A percentile compares a stretch with the other conserved stretches of the same genome.
phyloP scores from a whole-genome alignment of 2,113 vertebrate genomes.

The Anarrhichthys ocellatus region DNA sequence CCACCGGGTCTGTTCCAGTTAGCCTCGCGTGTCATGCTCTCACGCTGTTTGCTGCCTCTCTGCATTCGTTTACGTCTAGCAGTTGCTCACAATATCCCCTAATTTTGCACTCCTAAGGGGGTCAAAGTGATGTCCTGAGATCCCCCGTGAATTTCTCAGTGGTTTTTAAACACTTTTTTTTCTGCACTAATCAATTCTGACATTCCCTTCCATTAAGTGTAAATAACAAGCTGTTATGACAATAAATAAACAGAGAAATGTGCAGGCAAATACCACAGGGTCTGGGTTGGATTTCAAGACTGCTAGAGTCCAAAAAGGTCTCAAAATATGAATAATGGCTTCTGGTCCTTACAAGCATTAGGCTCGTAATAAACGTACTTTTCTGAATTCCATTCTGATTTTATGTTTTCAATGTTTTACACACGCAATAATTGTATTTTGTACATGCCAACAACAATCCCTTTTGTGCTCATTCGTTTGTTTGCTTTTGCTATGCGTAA shows the following conservation, averaged over 20 bases:
- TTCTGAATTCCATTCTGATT: not conserved
- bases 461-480: not conserved
- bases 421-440: not conserved
- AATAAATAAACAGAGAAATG: slow-evolving; percentile 75
- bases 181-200: slow-evolving; percentile 68
- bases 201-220: slow-evolving; percentile 68
- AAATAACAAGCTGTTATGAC: slow-evolving; percentile 72
- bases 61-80: slow-evolving; percentile 41
- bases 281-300: slow-evolving; percentile 66
- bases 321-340: slow-evolving; percentile 37
- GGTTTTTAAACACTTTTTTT: slow-evolving; percentile 35
- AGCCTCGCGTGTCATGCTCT: slow-evolving; percentile 23
- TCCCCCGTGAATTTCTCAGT: slow-evolving; percentile 25
- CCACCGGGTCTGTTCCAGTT: slow-evolving; percentile 36
- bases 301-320: slow-evolving; percentile 52
- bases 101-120: slow-evolving; percentile 17
- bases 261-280: slow-evolving; percentile 68
- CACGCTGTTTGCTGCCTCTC: slow-evolving; percentile 48
- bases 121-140: slow-evolving; percentile 37
- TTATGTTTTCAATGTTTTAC: not conserved
- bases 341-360: not conserved
- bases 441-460: not conserved
- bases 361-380: not conserved
- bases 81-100: slow-evolving; percentile 25
- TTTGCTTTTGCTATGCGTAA: not conserved